Conservation (phyloP, 2,113 vertebrate genomes). For the Ophiodon elongatus region DNA sequence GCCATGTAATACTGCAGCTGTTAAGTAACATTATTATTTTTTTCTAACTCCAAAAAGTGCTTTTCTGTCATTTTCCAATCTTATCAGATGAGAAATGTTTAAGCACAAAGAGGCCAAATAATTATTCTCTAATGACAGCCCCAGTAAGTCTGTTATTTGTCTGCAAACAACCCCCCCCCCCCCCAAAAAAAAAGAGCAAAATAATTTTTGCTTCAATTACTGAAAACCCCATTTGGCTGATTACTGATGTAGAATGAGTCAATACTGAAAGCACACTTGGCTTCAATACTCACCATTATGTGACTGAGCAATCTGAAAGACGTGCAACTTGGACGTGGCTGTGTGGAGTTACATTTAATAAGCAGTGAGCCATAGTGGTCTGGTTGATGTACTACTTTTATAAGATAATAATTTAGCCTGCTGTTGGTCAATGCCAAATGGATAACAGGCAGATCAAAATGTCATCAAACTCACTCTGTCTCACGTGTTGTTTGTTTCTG, state of each 20-base stretch:
- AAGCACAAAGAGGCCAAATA: slow-evolving; percentile 10
- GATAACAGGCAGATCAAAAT: slow-evolving; percentile 53
- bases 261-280: slow-evolving; percentile 52
- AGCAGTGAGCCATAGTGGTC: slow-evolving; percentile 25
- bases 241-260: slow-evolving; percentile 61
- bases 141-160: slow-evolving; percentile 10
- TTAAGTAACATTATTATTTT: background rate
- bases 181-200: background rate
- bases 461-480: slow-evolving; percentile 39
- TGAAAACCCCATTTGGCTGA: slow-evolving; percentile 63
- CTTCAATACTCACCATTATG: slow-evolving; percentile 55
- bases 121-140: slow-evolving; percentile 1
- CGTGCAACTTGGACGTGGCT: slow-evolving; percentile 47
- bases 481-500: slow-evolving; percentile 5
- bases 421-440: slow-evolving; percentile 44
- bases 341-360: slow-evolving; percentile 40
- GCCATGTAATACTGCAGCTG: background rate
- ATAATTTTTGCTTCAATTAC: slow-evolving; percentile 49
- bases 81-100: slow-evolving; percentile 35
- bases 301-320: slow-evolving; percentile 61
- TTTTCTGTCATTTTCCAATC: background rate
- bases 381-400: slow-evolving; percentile 39
- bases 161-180: background rate
- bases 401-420: slow-evolving; percentile 44
- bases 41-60: background rate